Base-by-base conservation (phyloP, 2,888 invertebrate genomes). In the Pollenia amentaria region DNA sequence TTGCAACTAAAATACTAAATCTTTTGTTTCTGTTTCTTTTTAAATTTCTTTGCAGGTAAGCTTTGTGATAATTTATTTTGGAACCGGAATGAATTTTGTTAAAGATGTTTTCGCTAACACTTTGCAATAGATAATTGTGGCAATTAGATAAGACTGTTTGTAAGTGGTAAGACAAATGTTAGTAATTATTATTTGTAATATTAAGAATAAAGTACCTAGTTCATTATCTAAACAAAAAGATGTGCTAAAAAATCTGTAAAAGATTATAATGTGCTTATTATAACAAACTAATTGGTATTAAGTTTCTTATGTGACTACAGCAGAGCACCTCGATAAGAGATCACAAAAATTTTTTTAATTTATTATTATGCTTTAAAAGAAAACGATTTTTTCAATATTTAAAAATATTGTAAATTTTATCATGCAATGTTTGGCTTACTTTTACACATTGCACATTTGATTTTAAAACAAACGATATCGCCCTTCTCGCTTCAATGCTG, bases 1-100 rank as follows among this genome's bases (percentile, higher is more conserved):
- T 60, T 64, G 12, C 11, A 57, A 21, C 51, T 29, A 77, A 83
- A n/a, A 72, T 60, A 60, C 44, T 78, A 78, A 83, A 38, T 84
- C 51, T 60, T 12, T 60, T 14, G 6, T 29, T 29, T 29, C 29
- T 29, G 29, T 29, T 42, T 79, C 6, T 51, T 69, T 79, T 53
- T 62, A 1, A 38, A 60, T 84, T 46, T 79, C 73, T 79, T 84
- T 84, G 44, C 78, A 84, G 78, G 84, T 84, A 78, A 84, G 78
- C 64, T 62, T 7, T 29, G 18, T 70, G 42, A 42, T 29, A 29
- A 29, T 62, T 48, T 57, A 60, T 70, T 14, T 44, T 48, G n/a
- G 1, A 80, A 18, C 12, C 51, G 40, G 7, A 38, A 21, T 18
- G 42, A 53, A 53, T 51, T 8, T 80, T 64, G 29, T 46, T 62